Percentiles rank a stretch among this genome's conserved stretches.
phyloP scores from a whole-genome alignment of 2,888 invertebrate genomes.

The Pemphredon lugubris region DNA sequence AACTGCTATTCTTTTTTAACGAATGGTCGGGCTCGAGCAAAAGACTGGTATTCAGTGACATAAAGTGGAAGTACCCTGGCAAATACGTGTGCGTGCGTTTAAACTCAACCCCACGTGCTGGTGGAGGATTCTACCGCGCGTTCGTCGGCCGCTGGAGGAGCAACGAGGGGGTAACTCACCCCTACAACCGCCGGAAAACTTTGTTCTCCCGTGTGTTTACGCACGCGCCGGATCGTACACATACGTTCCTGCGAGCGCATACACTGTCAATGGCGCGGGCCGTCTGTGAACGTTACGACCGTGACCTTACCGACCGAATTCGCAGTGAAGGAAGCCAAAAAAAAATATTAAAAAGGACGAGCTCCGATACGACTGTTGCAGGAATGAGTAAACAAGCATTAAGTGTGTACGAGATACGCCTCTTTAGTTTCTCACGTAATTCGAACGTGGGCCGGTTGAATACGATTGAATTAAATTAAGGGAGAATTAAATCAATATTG shows the following conservation, averaged over 20 bases:
- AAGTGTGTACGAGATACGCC: neutral
- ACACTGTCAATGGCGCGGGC: constrained; percentile 2
- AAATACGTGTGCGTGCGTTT: no score
- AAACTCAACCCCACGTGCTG: constrained; percentile 42
- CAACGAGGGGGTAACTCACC: constrained; percentile 46
- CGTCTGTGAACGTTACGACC: constrained; percentile 53
- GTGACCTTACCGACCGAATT: constrained; percentile 60
- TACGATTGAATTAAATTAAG: no score
- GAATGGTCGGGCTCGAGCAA: no score
- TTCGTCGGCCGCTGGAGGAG: constrained; percentile 6
- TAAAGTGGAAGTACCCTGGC: no score
- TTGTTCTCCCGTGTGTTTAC: constrained; percentile 59
- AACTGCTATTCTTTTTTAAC: no score
- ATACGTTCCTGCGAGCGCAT: constrained; percentile 30
- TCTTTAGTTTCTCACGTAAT: no score
- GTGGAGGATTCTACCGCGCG: constrained; percentile 29
- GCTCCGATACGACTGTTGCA: neutral
- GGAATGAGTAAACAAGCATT: neutral
- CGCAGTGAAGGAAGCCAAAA: constrained; percentile 17
- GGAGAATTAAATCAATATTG: no score
- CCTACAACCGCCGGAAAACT: constrained; percentile 54
- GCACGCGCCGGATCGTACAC: constrained; percentile 57
- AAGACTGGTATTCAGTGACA: no score
- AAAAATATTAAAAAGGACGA: neutral
- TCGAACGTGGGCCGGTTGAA: no score